Evolutionary conservation across 2,113 vertebrate genomes (phyloP), one percentile per base, ranked within the genome.

Genomic region (Myodes glareolus): DNA sequence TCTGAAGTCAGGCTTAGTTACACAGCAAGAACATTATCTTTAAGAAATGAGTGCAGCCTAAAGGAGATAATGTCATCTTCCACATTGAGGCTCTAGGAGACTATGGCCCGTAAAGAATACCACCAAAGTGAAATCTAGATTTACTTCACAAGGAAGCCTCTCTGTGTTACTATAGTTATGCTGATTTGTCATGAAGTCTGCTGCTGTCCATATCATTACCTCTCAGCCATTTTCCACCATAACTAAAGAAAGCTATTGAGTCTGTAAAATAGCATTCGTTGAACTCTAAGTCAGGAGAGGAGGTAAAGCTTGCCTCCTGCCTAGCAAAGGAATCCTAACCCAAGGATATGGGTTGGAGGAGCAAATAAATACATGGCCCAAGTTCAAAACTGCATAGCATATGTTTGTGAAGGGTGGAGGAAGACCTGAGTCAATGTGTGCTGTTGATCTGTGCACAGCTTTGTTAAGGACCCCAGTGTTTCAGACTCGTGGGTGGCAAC

Each of bases 301-400:
- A 92, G 4, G 29, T 75, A 90, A 85, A 52, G 58, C 36, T 96
- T 95, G 45, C 29, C 14, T 84, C n/a, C 36, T 88, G 31, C 29
- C 42, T 92, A 27, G 73, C 92, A 94, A 91, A 88, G 10, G 63
- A 96, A 67, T 52, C n/a, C 50, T 76, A 91, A 92, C 42, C 63
- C 93, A 58, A 77, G 52, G 31, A 96, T n/a, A 90, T 9, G 73
- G 11, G 45, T 55, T 86, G 50, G 39, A 1, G n/a, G 25, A 87
- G 77, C 76, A 88, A 90, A 36, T 82, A 91, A 89, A 13, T 90
- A 52, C 50, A 86, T 7, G 3, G 1, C 7, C 80, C 23, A 95
- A 75, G 31, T 70, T 85, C 21, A 23, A 89, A 96, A 50, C 55
- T 61, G 68, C 52, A 70, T 23, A 42, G 42, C 27, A 17, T 17